phyloP scores from a whole-genome alignment of 2,888 invertebrate species.

The Philhelius pedissequus region DNA sequence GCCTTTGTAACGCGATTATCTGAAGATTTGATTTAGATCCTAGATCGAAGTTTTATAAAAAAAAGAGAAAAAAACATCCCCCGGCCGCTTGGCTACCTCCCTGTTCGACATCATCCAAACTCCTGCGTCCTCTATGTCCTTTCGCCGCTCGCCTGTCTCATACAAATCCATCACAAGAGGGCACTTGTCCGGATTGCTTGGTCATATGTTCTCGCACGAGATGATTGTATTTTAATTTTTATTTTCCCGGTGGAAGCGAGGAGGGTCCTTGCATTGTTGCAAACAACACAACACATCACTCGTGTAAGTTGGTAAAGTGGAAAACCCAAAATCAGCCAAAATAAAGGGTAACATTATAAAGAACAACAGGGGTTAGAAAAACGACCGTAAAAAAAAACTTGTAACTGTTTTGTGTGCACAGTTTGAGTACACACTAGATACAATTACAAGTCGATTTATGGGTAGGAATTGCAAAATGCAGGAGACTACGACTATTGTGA shows the following conservation, averaged over 20 bases:
- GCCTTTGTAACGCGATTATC: conserved; percentile 79
- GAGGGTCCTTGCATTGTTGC: conserved; percentile 40
- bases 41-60: conserved; percentile 42
- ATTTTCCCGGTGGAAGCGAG: conserved; percentile 41
- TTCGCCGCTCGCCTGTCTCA: no score
- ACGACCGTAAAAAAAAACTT: conserved; percentile 42
- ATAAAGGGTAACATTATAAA: conserved; percentile 60
- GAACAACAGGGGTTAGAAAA: conserved; percentile 41
- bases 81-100: not conserved
- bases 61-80: conserved; percentile 70
- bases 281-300: conserved; percentile 29
- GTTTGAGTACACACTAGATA: conserved; percentile 70
- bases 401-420: conserved; percentile 63
- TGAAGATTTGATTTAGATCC: conserved; percentile 77
- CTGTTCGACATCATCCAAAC: not conserved
- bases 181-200: conserved; percentile 70
- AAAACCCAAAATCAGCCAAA: conserved; percentile 63
- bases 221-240: conserved; percentile 70
- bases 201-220: conserved; percentile 71
- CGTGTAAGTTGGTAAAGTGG: conserved; percentile 36
- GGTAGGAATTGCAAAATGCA: conserved; percentile 46
- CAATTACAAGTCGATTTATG: conserved; percentile 70
- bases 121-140: conserved; percentile 6
- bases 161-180: conserved; percentile 55
- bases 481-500: conserved; percentile 20